A percentile compares a stretch with the other conserved stretches of the same genome.
These are phyloP conservation scores for Vimba vimba DNA, from an alignment of 2,113 vertebrate genomes.

Conservation along the genomic window DNA sequence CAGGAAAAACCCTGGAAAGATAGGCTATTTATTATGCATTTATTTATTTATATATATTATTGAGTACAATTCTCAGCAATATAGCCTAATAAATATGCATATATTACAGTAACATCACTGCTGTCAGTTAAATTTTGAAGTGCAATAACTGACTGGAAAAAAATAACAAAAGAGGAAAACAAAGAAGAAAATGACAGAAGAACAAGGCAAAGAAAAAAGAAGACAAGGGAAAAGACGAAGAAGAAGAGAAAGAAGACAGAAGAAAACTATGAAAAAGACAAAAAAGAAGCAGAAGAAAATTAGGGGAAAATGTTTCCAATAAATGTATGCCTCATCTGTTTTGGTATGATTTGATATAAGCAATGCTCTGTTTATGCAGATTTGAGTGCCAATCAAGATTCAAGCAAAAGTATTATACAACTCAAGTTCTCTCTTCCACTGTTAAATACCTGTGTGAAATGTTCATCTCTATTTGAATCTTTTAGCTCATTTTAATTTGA, in stretches of 20 bases:
- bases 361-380: neutral
- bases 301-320: neutral
- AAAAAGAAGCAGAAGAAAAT: neutral
- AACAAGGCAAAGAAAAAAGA: neutral
- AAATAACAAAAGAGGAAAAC: neutral
- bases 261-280: neutral
- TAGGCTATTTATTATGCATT: too few relatives aligned
- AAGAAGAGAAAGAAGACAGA: neutral
- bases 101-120: neutral
- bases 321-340: neutral
- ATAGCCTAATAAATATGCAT: neutral
- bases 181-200: neutral
- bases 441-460: conserved; percentile 39
- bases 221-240: neutral
- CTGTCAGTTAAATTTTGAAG: neutral
- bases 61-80: too few relatives aligned
- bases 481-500: too few relatives aligned
- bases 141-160: neutral
- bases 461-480: conserved; percentile 26
- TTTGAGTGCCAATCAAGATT: conserved; percentile 10
- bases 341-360: neutral
- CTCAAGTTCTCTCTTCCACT: neutral
- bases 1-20: too few relatives aligned
- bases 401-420: neutral
- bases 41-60: too few relatives aligned